A percentile compares a stretch with the other conserved stretches of the same genome.
Conservation (phyloP, 1,140 invertebrate genomes). For the Dendroctonus ponderosae region DNA sequence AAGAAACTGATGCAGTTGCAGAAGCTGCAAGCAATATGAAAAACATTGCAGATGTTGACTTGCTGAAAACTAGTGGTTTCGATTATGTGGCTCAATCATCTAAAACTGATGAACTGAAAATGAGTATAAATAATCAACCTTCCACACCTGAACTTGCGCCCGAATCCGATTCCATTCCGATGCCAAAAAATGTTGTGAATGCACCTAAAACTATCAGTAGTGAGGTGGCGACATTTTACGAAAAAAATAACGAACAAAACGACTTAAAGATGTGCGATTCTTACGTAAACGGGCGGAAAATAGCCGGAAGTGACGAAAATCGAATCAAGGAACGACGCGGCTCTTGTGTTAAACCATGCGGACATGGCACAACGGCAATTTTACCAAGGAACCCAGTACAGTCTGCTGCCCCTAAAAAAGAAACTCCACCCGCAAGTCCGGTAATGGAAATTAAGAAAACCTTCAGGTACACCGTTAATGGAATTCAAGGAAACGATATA, state of each 20-base stretch:
- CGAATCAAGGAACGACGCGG: slow-evolving; percentile 29
- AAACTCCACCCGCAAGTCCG: slow-evolving; percentile 43
- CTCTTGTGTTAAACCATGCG: slow-evolving; percentile 45
- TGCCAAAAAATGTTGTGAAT: slow-evolving; percentile 40
- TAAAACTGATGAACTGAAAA: slow-evolving; percentile 26
- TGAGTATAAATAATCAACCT: slow-evolving; percentile 44
- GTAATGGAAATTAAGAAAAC: slow-evolving; percentile 40
- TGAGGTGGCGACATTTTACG: slow-evolving; percentile 37
- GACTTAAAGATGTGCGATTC: slow-evolving; percentile 32
- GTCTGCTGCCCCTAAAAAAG: slow-evolving; percentile 18
- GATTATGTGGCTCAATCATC: slow-evolving; percentile 10
- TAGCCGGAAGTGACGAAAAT: slow-evolving; percentile 1
- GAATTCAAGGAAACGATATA: slow-evolving; percentile 15
- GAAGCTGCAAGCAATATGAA: too few relatives aligned
- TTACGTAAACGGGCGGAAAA: slow-evolving; percentile 30
- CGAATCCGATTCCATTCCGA: slow-evolving; percentile 21
- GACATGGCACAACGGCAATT: slow-evolving; percentile 47
- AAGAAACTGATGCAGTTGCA: too few relatives aligned
- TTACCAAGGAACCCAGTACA: slow-evolving; percentile 40
- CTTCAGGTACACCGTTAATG: slow-evolving; percentile 32
- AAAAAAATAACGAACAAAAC: slow-evolving; percentile 35
- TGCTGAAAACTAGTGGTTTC: not conserved
- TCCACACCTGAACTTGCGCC: slow-evolving; percentile 40
- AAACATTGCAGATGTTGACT: not conserved
- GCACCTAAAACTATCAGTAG: slow-evolving; percentile 36